Percentiles rank a stretch among this genome's conserved stretches.
phyloP scores from a whole-genome alignment of 2,113 vertebrate genomes.

The Leucopsar rothschildi region DNA sequence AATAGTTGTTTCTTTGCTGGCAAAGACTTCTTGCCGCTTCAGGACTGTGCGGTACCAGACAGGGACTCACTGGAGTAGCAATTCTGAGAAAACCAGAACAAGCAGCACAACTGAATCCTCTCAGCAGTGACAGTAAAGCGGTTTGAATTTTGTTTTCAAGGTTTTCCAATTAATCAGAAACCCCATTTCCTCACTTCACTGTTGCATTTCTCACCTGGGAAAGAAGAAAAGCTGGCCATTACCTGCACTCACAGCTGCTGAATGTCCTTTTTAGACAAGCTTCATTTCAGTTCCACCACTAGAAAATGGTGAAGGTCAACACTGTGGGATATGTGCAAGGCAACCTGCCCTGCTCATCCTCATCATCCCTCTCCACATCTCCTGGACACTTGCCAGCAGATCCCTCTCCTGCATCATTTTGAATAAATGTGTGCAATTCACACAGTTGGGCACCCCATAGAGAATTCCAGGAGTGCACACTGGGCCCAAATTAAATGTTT shows the following conservation, averaged over 20 bases:
- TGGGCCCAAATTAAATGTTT: neutral
- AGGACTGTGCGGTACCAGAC: neutral
- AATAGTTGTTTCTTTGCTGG: neutral
- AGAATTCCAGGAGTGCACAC: neutral
- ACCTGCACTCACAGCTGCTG: neutral
- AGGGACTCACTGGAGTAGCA: neutral
- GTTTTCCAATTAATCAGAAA: neutral
- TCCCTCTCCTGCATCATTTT: neutral
- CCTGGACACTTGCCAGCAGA: neutral
- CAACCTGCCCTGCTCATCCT: neutral
- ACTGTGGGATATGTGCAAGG: accelerated
- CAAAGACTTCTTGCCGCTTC: neutral
- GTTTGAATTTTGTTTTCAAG: neutral
- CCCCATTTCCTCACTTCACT: neutral
- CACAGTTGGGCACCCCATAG: neutral
- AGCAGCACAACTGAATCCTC: neutral
- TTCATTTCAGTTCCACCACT: neutral
- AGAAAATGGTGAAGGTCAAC: neutral
- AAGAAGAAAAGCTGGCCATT: neutral
- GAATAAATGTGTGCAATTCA: neutral
- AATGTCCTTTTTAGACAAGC: neutral
- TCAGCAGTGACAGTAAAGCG: neutral
- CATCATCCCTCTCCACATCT: neutral
- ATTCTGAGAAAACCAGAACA: neutral
- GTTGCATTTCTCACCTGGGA: neutral